phyloP scores from a whole-genome alignment of 2,797 vertebrate species.

The Phalloptychus januarius region DNA sequence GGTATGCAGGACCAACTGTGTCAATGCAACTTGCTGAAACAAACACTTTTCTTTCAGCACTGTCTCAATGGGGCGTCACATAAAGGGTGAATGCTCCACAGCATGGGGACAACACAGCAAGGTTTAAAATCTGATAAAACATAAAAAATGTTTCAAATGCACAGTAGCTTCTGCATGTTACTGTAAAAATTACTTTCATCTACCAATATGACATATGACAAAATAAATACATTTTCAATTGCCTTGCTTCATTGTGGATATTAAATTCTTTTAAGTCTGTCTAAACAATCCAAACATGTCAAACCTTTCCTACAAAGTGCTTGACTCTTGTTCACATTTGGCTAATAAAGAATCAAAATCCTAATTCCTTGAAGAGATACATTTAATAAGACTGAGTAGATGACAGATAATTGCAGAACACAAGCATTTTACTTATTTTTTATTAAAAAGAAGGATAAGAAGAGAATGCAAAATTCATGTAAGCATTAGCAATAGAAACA shows the following conservation, averaged over 20 bases:
- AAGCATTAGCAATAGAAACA: not conserved
- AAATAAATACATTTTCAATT: not conserved
- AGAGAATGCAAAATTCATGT: not conserved
- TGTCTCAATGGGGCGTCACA: constrained; percentile 46
- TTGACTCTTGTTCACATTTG: not conserved
- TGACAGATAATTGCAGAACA: not conserved
- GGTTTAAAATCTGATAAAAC: constrained; percentile 22
- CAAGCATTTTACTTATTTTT: not conserved
- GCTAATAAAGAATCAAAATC: not conserved
- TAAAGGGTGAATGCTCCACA: constrained; percentile 47
- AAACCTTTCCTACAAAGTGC: not conserved
- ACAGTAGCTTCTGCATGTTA: not conserved
- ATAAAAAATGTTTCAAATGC: not conserved
- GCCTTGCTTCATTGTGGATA: not conserved
- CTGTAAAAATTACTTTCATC: not conserved
- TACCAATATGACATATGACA: not conserved
- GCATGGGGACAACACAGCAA: constrained; percentile 13
- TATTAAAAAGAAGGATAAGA: not conserved
- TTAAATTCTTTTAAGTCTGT: not conserved
- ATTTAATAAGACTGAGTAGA: not conserved
- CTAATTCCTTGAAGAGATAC: not conserved
- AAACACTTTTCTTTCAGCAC: constrained; percentile 76
- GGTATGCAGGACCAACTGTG: constrained; percentile 73
- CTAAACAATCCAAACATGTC: not conserved
- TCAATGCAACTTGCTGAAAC: constrained; percentile 83